Conservation (phyloP, 2,888 invertebrate genomes). For the Calameuta filiformis region DNA sequence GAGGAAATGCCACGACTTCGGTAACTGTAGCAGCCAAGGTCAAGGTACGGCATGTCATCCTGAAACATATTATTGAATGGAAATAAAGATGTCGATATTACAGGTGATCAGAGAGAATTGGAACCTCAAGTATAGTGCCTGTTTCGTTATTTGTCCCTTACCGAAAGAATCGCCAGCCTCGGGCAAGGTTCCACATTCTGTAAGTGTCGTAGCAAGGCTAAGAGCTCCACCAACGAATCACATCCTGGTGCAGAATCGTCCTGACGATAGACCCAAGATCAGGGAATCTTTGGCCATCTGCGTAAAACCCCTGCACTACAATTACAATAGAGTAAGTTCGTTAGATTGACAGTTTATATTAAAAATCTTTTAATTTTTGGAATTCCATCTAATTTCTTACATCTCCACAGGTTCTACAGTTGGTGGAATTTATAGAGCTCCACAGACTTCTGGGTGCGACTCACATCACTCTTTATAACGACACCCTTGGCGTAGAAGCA, state of each 20-base stretch:
- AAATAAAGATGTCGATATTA: background rate
- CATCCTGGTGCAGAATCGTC: constrained; percentile 71
- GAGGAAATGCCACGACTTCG: constrained; percentile 61
- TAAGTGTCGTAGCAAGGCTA: constrained; percentile 76
- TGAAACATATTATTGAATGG: background rate
- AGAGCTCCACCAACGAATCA: constrained; percentile 75
- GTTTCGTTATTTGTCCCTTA: constrained; percentile 86
- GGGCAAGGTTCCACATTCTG: constrained; percentile 73
- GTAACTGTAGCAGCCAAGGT: constrained; percentile 80
- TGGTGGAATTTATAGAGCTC: constrained; percentile 90
- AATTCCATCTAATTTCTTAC: background rate
- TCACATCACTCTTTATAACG: constrained; percentile 92
- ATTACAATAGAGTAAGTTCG: constrained; percentile 78
- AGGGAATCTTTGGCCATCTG: constrained; percentile 80
- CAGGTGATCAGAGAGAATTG: constrained; percentile 91
- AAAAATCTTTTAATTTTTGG: background rate
- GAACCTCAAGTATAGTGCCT: constrained; percentile 92
- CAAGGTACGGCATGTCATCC: constrained; percentile 68
- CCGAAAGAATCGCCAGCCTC: constrained; percentile 72
- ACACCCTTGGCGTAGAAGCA: constrained; percentile 83
- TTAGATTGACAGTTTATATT: background rate
- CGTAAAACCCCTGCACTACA: constrained; percentile 91
- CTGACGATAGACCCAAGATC: constrained; percentile 66
- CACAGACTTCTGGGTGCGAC: constrained; percentile 85
- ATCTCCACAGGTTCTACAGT: constrained; percentile 75